Conservation (phyloP, 2,888 invertebrate species). For the Leptinotarsa haldemani region DNA sequence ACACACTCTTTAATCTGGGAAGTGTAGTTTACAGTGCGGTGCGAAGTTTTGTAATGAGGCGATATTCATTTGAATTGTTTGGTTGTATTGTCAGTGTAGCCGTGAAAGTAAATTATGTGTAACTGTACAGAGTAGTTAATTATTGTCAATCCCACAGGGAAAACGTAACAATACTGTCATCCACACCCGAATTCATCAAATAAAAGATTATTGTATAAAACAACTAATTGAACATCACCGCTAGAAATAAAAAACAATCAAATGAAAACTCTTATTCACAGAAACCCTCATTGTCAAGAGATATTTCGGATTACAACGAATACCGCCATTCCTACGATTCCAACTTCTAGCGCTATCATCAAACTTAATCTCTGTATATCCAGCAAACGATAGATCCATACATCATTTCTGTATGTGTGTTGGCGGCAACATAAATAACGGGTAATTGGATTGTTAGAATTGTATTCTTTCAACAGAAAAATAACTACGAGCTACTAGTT, state of each 20-base stretch:
- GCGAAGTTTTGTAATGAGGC: no score
- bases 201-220: no score
- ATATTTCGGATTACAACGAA: not conserved
- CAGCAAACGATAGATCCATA: conserved; percentile 23
- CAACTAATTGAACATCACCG: no score
- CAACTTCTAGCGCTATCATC: conserved; percentile 11
- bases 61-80: no score
- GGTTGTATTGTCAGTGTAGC: no score
- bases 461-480: conserved; percentile 34
- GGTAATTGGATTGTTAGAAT: conserved; percentile 34
- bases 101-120: no score
- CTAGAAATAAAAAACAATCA: not conserved
- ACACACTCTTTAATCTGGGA: no score
- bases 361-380: conserved; percentile 17
- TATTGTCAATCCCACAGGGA: no score
- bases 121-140: no score
- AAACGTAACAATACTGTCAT: no score
- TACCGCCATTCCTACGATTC: conserved; percentile 26
- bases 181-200: no score
- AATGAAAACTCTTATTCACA: not conserved
- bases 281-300: not conserved
- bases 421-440: conserved; percentile 32
- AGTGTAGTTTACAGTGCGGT: no score
- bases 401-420: conserved; percentile 21
- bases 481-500: conserved; percentile 33